phyloP scores from a whole-genome alignment of 2,888 invertebrate genomes.

The Phaonia tiefii region DNA sequence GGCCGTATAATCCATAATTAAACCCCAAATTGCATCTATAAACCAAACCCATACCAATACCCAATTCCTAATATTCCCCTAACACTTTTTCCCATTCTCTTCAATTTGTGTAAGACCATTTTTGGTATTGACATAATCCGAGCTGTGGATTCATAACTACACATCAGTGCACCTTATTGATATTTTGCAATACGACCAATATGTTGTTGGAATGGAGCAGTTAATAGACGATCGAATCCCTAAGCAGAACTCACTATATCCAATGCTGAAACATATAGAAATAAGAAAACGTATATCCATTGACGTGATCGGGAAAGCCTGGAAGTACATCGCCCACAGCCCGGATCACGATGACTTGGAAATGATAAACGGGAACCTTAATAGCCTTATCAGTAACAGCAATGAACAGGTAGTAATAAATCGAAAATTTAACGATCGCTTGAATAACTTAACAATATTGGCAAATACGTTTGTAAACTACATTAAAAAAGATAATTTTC shows the following conservation, averaged over 20 bases:
- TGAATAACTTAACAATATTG: neutral
- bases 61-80: constrained; percentile 3
- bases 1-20: constrained; percentile 40
- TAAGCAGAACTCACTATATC: no score
- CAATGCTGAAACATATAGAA: neutral
- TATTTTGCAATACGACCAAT: no score
- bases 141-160: no score
- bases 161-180: neutral
- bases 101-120: no score
- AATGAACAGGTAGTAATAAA: constrained; percentile 37
- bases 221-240: no score
- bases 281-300: constrained; percentile 6
- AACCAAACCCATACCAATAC: no score
- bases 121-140: no score
- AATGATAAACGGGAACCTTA: constrained; percentile 21
- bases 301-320: constrained; percentile 24
- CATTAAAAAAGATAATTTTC: neutral
- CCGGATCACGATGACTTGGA: constrained; percentile 31
- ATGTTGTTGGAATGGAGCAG: no score
- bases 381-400: constrained; percentile 13
- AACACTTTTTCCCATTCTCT: neutral
- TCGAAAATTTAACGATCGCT: constrained; percentile 6
- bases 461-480: neutral
- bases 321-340: constrained; percentile 20
- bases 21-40: no score